Conservation (phyloP, 2,113 vertebrate species). For the Phalacrocorax brasilianus region DNA sequence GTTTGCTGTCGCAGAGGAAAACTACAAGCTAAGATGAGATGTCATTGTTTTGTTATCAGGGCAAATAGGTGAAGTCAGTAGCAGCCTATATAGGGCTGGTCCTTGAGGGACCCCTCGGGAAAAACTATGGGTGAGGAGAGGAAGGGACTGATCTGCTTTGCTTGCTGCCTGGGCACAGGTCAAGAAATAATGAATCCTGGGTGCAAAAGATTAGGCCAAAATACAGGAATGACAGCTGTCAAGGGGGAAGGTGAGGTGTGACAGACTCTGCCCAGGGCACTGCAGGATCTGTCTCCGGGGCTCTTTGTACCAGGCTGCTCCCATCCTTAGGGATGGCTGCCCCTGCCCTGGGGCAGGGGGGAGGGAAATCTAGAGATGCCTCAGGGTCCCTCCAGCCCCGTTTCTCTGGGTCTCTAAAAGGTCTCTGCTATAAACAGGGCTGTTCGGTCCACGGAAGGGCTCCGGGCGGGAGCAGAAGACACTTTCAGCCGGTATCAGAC, state of each 20-base stretch:
- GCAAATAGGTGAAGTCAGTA: not conserved
- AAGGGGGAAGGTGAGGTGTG: not conserved
- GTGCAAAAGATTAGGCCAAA: not conserved
- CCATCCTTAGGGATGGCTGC: not conserved
- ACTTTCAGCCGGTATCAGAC: not conserved
- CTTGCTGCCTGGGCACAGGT: not conserved
- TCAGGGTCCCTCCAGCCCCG: not conserved
- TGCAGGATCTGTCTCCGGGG: not conserved
- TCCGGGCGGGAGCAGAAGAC: not conserved
- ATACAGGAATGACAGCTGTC: not conserved
- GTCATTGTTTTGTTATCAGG: not conserved
- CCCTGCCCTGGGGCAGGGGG: not conserved
- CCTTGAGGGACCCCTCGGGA: not conserved
- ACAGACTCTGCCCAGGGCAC: not conserved
- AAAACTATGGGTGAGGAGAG: not conserved
- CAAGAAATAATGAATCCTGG: not conserved
- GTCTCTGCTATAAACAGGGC: not conserved
- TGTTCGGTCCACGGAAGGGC: not conserved
- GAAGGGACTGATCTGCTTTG: not conserved
- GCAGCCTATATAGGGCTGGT: not conserved
- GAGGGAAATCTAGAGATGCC: not conserved
- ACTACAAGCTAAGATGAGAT: not conserved
- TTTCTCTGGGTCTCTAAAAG: not conserved
- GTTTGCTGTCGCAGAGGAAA: not conserved
- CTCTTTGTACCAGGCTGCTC: not conserved